phyloP scores from a whole-genome alignment of 2,888 invertebrate genomes.

The Drosophila histrio region DNA sequence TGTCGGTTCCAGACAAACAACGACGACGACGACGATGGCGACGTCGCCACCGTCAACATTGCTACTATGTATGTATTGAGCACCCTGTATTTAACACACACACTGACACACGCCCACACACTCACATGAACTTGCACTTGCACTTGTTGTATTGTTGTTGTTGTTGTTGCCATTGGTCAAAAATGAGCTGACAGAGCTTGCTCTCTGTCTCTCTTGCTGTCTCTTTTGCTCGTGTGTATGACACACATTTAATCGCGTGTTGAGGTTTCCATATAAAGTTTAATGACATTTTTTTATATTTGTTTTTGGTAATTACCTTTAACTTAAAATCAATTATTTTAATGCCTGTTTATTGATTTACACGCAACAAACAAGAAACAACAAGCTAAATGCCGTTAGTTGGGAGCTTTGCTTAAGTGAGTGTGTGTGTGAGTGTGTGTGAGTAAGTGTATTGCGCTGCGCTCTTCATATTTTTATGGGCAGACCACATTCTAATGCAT shows the following conservation, averaged over 20 bases:
- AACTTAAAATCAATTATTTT: conserved; percentile 5
- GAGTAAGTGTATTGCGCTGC: conserved; percentile 10
- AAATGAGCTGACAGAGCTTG: conserved; percentile 33
- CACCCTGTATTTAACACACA: conserved; percentile 44
- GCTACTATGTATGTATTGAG: conserved; percentile 51
- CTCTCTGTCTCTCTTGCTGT: not conserved
- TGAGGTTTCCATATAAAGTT: conserved; percentile 38
- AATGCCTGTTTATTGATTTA: conserved; percentile 29
- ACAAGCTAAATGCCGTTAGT: not conserved
- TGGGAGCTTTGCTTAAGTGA: conserved; percentile 1
- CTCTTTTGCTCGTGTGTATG: conserved; percentile 9
- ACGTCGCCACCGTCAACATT: too few species aligned
- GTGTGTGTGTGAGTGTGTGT: not conserved
- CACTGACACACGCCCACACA: conserved; percentile 14
- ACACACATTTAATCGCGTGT: conserved; percentile 51
- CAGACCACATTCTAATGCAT: conserved; percentile 37
- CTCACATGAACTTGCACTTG: conserved; percentile 42
- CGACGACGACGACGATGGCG: too few species aligned
- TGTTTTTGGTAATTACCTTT: not conserved
- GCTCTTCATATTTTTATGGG: conserved; percentile 28
- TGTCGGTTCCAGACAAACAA: conserved; percentile 19
- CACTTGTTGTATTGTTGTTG: conserved; percentile 18
- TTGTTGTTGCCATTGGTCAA: conserved; percentile 9
- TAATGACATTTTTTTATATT: conserved; percentile 36
- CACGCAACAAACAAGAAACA: conserved; percentile 1